phyloP scores from a whole-genome alignment of 2,888 invertebrate species.

The Teleogryllus oceanicus region DNA sequence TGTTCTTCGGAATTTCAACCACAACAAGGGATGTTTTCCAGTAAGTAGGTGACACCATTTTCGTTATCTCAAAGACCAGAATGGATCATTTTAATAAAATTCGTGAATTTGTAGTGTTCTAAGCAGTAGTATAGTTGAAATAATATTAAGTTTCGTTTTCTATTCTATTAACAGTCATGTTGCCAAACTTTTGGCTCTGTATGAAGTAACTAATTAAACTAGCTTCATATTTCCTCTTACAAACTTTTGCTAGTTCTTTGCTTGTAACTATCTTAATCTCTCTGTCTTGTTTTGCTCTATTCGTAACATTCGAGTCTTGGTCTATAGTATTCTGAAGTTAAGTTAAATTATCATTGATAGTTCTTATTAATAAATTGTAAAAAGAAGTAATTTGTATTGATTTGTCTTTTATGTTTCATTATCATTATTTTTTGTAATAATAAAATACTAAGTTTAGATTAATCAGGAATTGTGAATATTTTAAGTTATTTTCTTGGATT shows the following conservation, averaged over 20 bases:
- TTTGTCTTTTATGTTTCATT: slow-evolving; percentile 35
- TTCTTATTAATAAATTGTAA: slow-evolving; percentile 23
- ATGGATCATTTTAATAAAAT: slow-evolving; percentile 31
- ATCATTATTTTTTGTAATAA: slow-evolving; percentile 3
- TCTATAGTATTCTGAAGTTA: not conserved
- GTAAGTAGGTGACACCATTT: slow-evolving; percentile 57
- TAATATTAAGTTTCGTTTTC: slow-evolving; percentile 35
- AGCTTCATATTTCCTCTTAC: slow-evolving; percentile 32
- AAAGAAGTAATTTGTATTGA: slow-evolving; percentile 25
- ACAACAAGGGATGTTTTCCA: slow-evolving; percentile 69
- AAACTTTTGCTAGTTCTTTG: slow-evolving; percentile 31
- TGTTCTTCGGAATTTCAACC: slow-evolving; percentile 60
- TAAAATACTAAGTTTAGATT: slow-evolving; percentile 33
- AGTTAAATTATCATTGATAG: slow-evolving; percentile 18
- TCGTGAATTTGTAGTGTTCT: slow-evolving; percentile 35
- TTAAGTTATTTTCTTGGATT: slow-evolving; percentile 36
- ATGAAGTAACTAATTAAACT: slow-evolving; percentile 30
- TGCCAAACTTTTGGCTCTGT: slow-evolving; percentile 2
- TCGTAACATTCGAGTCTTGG: slow-evolving; percentile 1
- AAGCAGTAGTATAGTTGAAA: slow-evolving; percentile 36
- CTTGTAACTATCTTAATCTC: not conserved
- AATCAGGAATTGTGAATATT: slow-evolving; percentile 43
- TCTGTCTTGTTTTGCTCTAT: slow-evolving; percentile 18
- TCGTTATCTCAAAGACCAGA: slow-evolving; percentile 34
- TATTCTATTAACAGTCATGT: slow-evolving; percentile 3